phyloP scores from a whole-genome alignment of 2,888 invertebrate species.

The Anagyrus pseudococci region DNA sequence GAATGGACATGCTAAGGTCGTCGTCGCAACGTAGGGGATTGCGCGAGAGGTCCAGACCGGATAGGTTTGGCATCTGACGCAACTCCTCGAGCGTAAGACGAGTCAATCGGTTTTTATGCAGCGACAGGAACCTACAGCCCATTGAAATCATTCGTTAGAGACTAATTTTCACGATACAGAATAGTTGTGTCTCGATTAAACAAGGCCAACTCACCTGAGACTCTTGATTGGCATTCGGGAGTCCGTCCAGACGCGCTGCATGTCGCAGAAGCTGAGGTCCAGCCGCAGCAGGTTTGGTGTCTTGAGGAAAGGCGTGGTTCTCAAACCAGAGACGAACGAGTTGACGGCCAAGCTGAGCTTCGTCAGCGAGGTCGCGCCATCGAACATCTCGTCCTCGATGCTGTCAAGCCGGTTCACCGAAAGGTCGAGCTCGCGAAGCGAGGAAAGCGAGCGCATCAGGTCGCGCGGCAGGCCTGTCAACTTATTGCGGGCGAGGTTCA shows the following conservation, averaged over 20 bases:
- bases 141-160: too few relatives aligned
- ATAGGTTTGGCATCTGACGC: conserved; percentile 66
- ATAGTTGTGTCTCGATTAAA: too few relatives aligned
- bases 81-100: conserved; percentile 68
- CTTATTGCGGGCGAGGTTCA: conserved; percentile 73
- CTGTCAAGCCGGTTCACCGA: conserved; percentile 73
- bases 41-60: conserved; percentile 69
- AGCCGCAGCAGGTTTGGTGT: conserved; percentile 70
- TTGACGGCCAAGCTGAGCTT: conserved; percentile 77
- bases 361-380: conserved; percentile 70
- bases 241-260: conserved; percentile 72
- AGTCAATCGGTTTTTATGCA: conserved; percentile 52
- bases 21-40: conserved; percentile 75
- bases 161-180: too few relatives aligned
- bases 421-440: conserved; percentile 74
- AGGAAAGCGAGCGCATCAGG: conserved; percentile 62
- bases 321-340: conserved; percentile 69
- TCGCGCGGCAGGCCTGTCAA: conserved; percentile 49
- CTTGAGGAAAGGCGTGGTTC: conserved; percentile 71
- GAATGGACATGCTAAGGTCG: conserved; percentile 72
- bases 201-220: conserved; percentile 53
- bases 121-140: conserved; percentile 57
- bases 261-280: conserved; percentile 74
- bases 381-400: conserved; percentile 71
- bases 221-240: conserved; percentile 52